Base-by-base conservation (phyloP, 1,140 invertebrate species). In the Araneus ventricosus region DNA sequence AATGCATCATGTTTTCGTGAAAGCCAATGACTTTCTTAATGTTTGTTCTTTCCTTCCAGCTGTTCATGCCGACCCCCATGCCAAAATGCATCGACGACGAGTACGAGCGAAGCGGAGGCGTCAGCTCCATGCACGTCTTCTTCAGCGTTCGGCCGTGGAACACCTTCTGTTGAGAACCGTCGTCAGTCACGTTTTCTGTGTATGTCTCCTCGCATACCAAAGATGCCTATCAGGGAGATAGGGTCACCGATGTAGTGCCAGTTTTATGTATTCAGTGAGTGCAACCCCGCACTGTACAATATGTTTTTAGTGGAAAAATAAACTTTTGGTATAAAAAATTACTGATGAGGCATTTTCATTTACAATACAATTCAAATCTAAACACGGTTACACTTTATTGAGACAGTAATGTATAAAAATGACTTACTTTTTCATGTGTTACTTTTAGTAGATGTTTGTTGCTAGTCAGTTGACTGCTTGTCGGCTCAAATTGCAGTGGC, bases 91-190 rank as follows among this genome's bases (percentile, higher is more conserved):
- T 91, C 30, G n/a, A 84, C 30, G 79, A 91, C 10, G 90, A 91
- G 22, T 91, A 91, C 22, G 79, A 82, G 4, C 37, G 52, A 0
- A 63, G 79, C 6, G 90, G 90, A 0, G 90, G 90, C 4, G 59
- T 84, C 79, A 91, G 90, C 61, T 30, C 79, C 24, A 91, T 91
- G 90, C 90, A 91, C 37, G 90, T 91, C 0, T 91, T 91, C 37
- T 84, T 91, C 79, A 91, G 90, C 57, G 80, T 91, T 10, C 45
- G 90, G 10, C 90, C 90, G n/a, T 91, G 90, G 90, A 91, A 91
- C 79, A 91, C 84, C 39, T 63, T 91, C 30, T 91, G 90, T 24
- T 91, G 27, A 79, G 45, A 90, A 57, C 14, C 17, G 20, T n/a
- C 41, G 4, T 41, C 61, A 52, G 14, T 41, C 14, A 20, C 34